phyloP scores from a whole-genome alignment of 2,113 vertebrate genomes.

The Thalassarche chlororhynchos region DNA sequence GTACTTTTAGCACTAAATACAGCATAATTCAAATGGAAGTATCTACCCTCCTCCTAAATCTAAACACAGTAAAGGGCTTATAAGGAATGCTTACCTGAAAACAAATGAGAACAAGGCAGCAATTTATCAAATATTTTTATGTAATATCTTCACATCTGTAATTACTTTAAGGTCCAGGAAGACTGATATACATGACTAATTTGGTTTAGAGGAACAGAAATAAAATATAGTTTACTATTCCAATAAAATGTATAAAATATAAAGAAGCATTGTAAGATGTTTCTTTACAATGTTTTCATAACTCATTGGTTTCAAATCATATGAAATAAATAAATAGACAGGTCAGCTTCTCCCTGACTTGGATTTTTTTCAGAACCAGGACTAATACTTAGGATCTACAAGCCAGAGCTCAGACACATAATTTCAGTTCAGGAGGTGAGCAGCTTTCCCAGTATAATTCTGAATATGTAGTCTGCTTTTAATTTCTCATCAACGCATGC shows the following conservation, averaged over 20 bases:
- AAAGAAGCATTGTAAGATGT: neutral
- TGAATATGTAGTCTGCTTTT: neutral
- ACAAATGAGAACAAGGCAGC: neutral
- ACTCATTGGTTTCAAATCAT: neutral
- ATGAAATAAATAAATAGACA: neutral
- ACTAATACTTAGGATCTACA: neutral
- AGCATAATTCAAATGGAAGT: neutral
- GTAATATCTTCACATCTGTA: neutral
- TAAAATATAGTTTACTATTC: neutral
- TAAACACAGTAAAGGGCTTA: neutral
- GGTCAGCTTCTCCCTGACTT: neutral
- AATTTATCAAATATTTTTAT: neutral
- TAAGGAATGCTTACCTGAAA: neutral
- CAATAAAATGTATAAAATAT: neutral
- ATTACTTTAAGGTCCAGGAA: neutral
- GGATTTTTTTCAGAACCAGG: neutral
- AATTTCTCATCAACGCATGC: fast-evolving
- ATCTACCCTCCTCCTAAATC: neutral
- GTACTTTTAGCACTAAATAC: neutral
- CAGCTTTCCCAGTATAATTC: neutral
- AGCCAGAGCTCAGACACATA: neutral
- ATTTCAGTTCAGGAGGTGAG: neutral
- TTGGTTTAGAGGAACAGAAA: neutral
- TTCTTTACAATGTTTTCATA: neutral
- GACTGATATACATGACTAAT: neutral